Conservation (phyloP, 37 sponge, comb jelly and placozoan genomes). For the Oopsacas minuta region DNA sequence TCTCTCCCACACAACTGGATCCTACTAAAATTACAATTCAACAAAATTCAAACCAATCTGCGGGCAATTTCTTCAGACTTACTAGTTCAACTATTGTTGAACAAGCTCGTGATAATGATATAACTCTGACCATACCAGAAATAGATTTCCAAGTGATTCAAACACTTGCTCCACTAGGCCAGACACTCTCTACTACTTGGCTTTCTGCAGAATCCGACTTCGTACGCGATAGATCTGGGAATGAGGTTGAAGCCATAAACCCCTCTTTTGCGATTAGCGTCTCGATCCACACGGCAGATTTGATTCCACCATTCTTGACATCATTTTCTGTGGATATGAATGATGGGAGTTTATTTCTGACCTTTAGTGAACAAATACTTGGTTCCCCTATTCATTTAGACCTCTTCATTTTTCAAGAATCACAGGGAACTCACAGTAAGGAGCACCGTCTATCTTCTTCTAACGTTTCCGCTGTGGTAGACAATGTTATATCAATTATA, state of each 20-base stretch:
- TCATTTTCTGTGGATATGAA: slow-evolving; percentile 55
- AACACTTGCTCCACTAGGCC: slow-evolving; percentile 39
- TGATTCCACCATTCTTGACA: slow-evolving; percentile 37
- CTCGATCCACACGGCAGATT: slow-evolving; percentile 35
- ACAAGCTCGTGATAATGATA: slow-evolving; percentile 1
- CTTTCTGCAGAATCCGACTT: slow-evolving; percentile 18
- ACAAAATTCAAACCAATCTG: slow-evolving; percentile 20
- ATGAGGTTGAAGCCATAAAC: slow-evolving; percentile 30
- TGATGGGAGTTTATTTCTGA: slow-evolving; percentile 36
- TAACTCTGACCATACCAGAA: slow-evolving; percentile 38
- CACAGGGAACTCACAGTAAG: neutral
- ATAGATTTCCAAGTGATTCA: slow-evolving; percentile 45
- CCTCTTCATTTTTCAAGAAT: slow-evolving; percentile 38
- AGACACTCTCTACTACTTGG: slow-evolving; percentile 29
- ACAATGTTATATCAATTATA: slow-evolving; percentile 18
- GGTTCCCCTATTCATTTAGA: slow-evolving; percentile 26
- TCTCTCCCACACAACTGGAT: neutral
- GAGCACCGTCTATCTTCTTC: slow-evolving; percentile 25
- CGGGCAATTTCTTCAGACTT: slow-evolving; percentile 30
- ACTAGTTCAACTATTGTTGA: slow-evolving; percentile 23
- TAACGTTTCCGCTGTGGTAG: slow-evolving; percentile 16
- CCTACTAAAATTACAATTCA: slow-evolving; percentile 33
- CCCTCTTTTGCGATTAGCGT: slow-evolving; percentile 22
- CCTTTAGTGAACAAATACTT: slow-evolving; percentile 53
- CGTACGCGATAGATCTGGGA: slow-evolving; percentile 26